Conservation (phyloP, 2,888 invertebrate genomes). For the Polydrusus cervinus region DNA sequence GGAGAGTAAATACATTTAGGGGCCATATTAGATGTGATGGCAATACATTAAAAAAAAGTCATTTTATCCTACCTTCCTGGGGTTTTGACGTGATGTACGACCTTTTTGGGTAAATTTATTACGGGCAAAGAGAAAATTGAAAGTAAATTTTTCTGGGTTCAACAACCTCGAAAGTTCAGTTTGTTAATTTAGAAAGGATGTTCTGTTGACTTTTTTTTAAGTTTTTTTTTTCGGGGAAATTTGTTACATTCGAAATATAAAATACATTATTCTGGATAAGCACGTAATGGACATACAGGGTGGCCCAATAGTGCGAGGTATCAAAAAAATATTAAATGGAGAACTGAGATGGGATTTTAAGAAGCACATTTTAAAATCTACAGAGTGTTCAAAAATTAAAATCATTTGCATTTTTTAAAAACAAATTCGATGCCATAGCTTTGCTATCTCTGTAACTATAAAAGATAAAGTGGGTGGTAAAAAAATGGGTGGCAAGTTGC, state of each 20-base stretch:
- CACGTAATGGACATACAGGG: too few relatives aligned
- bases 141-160: slow-evolving; percentile 6
- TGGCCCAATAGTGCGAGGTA: too few relatives aligned
- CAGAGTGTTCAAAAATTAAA: too few relatives aligned
- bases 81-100: neutral
- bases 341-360: too few relatives aligned
- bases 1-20: neutral
- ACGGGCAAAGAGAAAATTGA: neutral
- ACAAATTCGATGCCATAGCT: too few relatives aligned
- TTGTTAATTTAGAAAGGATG: neutral
- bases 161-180: neutral
- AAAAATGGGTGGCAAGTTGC: too few relatives aligned
- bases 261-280: too few relatives aligned
- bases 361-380: too few relatives aligned
- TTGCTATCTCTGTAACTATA: too few relatives aligned
- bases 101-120: neutral
- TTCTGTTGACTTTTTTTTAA: neutral
- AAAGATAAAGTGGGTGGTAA: too few relatives aligned
- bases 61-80: neutral
- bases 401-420: too few relatives aligned
- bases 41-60: neutral
- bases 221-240: neutral
- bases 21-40: neutral
- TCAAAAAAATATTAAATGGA: too few relatives aligned
- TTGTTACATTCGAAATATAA: neutral